Evolutionary conservation across 1,140 invertebrate genomes (phyloP), one percentile per base, ranked within the genome.

Genomic region (Paramacrobiotus metropolitanus): DNA sequence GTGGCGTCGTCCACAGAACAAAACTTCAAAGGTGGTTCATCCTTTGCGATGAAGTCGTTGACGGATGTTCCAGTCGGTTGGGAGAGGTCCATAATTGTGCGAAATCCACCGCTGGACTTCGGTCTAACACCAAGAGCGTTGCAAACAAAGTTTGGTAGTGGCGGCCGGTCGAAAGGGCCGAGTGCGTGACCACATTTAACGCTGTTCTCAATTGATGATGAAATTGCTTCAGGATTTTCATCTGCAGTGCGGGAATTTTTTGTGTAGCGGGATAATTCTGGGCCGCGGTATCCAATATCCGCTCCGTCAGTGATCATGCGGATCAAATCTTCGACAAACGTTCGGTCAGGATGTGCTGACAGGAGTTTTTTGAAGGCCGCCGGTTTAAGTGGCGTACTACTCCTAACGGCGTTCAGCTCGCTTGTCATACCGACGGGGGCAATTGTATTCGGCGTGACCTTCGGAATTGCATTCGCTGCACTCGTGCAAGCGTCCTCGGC

Each of bases 221-320:
- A 15, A 15, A 55, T 15, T 24, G 28, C 24, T 20, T 4, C 24
- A 20, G 15, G 9, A 24, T 20, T 9, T 9, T 20, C 28, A 9
- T 28, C 4, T 15, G 48, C 48, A 9, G 48, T 20, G 9, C 4
- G 15, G 4, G 48, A 15, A 24, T 55, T 55, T 15, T 55, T 4
- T 9, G 48, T 55, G 24, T 20, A 15, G 4, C 15, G 48, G 28
- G 48, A 15, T 20, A 4, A 9, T 4, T 9, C 4, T 24, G 48
- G 48, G 24, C 48, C 48, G 4, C 48, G 24, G 48, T 55, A 55
- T 9, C 48, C 48, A 55, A 55, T 55, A 55, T 55, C 48, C 4
- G 48, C 48, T 15, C 15, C 48, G 28, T 55, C 4, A 20, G 48
- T 20, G 28, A 55, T 15, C 15, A 55, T 55, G 28, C 28, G 4